Evolutionary conservation across 2,113 vertebrate species (phyloP), one percentile per base, ranked within the genome.

Genomic region (Mirounga angustirostris): DNA sequence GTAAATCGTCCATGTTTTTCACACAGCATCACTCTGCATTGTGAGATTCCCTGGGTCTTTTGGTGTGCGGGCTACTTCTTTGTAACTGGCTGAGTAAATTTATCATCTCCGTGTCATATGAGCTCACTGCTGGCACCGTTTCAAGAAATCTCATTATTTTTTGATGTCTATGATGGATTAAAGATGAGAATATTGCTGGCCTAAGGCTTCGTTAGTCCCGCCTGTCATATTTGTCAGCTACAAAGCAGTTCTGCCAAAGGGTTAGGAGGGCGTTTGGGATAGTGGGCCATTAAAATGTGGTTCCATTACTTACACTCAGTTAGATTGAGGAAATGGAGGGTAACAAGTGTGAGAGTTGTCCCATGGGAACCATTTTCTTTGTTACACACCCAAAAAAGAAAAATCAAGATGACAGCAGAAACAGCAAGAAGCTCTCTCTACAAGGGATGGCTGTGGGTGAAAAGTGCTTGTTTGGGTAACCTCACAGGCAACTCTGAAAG

Each of bases 71-170:
- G 52, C 40, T 93, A 78, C 83, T 97, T 84, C 80, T 97, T 97
- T 98, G 86, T 98, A 98, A 98, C 97, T 96, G 82, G 84, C 94
- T 95, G 92, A 98, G 96, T 96, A 98, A 98, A 98, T 98, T 98
- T 92, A 98, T 98, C 97, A 98, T 98, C 86, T 98, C 93, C 26
- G 61, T 98, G 98, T 98, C 98, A 97, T 95, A 97, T 98, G 98
- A 98, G 96, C 97, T 98, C 97, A 98, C 96, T 98, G 80, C 78
- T 98, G 98, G 98, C 95, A 90, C 5, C 19, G 54, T 98, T 98
- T 98, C 98, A 98, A 98, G 94, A 98, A 96, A 98, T 98, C 98
- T 98, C 98, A 98, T 98, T 98, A 98, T 98, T 98, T 98, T 99
- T 98, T 98, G 97, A 98, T 98, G 98, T 97, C 97, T 98, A 18